These are phyloP conservation scores for Nomia melanderi DNA, from an alignment of 1,140 invertebrate genomes.

Conservation along the genomic window DNA sequence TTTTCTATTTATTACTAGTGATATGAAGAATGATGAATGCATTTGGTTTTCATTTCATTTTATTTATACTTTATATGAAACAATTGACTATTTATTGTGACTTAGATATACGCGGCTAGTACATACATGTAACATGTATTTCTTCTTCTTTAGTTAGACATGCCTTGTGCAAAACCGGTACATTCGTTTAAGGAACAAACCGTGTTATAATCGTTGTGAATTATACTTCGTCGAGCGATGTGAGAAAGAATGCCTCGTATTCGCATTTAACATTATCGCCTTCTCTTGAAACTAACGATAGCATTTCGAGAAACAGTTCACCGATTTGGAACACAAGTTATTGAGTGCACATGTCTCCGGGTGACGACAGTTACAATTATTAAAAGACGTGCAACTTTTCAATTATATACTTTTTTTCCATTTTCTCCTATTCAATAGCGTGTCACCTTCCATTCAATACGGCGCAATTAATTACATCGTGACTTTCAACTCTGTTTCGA, in stretches of 20 bases:
- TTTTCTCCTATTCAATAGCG: background rate
- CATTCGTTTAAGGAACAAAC: conserved; percentile 48
- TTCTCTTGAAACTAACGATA: background rate
- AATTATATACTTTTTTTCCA: background rate
- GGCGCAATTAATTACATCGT: conserved; percentile 66
- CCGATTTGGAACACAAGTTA: conserved; percentile 58
- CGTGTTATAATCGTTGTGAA: conserved; percentile 34
- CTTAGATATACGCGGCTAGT: conserved; percentile 76
- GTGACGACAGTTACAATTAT: conserved; percentile 43
- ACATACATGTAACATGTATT: conserved; percentile 78
- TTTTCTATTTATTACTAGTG: background rate
- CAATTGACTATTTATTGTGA: conserved; percentile 79
- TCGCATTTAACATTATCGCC: background rate
- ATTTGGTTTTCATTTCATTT: conserved; percentile 59
- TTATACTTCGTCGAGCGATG: conserved; percentile 13
- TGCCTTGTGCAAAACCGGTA: conserved; percentile 63
- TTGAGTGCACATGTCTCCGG: conserved; percentile 37
- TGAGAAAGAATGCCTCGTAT: conserved; percentile 16
- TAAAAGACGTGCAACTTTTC: conserved; percentile 27
- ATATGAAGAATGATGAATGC: conserved; percentile 1
- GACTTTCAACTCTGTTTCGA: conserved; percentile 78
- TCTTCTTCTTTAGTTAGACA: conserved; percentile 59
- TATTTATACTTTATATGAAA: conserved; percentile 76
- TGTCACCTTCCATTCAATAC: conserved; percentile 36
- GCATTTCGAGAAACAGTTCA: conserved; percentile 15